Base-by-base conservation (phyloP, 2,113 vertebrate genomes). In the Cricetomys ansorgei region DNA sequence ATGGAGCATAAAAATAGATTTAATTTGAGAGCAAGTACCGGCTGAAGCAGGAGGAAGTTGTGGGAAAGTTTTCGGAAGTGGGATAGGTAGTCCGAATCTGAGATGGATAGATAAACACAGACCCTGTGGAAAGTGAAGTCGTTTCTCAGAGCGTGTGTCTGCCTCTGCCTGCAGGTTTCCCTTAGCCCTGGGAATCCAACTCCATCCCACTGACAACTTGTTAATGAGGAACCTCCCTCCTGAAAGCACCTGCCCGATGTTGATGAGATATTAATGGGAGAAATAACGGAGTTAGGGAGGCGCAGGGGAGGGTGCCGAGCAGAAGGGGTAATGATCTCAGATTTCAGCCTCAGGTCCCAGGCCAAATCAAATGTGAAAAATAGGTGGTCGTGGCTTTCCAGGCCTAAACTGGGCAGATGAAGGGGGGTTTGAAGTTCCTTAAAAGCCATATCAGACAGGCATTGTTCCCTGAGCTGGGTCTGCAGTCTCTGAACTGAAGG, bases 231-330 rank as follows among this genome's bases (percentile, higher is more conserved):
- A 96, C 96, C 96, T 98, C 96, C 84, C 70, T 64, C 88, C 97
- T 97, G 98, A 98, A 98, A 98, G 98, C 98, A 98, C 98, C 98
- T 99, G 98, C 97, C 98, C 92, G 50, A 97, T 97, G 98, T 98
- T 98, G 98, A 98, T 98, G 98, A 97, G 98, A 98, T 98, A 98
- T 97, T 98, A 98, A 98, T 98, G 98, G 90, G 80, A 98, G 98
- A 97, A 98, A 98, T 97, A 98, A 92, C 97, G 89, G 97, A 98
- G 98, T 98, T 97, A 83, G 90, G 73, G 96, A 98, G 96, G 97
- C 90, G 70, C 98, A 96, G 97, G 98, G 98, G 98, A 98, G 94
- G 50, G n/a, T 43, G 67, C 88, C 93, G 95, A 97, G 92, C 96
- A 97, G 94, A 92, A 97, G 85, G 98, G 94, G 92, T 96, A 90